These are phyloP conservation scores for Eptesicus fuscus DNA, from an alignment of 2,113 vertebrate species.

Conservation along the genomic window DNA sequence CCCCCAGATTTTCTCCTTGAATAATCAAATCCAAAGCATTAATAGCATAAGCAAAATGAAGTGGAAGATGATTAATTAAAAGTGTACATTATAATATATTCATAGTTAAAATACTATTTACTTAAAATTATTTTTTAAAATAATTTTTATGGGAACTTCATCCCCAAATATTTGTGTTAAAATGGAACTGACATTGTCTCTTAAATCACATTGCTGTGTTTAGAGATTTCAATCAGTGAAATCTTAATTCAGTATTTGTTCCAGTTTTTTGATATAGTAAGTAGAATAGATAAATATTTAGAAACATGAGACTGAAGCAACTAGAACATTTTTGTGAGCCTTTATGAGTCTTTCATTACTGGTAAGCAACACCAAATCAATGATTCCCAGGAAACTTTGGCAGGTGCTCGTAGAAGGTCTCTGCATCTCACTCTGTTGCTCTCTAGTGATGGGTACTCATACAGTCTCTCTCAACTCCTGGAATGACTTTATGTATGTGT, in stretches of 20 bases:
- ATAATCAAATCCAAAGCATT: not conserved
- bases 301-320: not conserved
- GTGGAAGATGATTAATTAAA: not conserved
- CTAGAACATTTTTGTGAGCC: not conserved
- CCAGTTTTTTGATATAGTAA: not conserved
- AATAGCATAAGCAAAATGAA: not conserved
- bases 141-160: not conserved
- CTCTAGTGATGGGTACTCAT: not conserved
- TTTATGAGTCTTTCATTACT: not conserved
- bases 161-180: not conserved
- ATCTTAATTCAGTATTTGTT: conserved; percentile 2
- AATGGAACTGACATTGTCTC: not conserved
- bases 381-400: not conserved
- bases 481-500: not conserved
- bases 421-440: not conserved
- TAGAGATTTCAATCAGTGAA: not conserved
- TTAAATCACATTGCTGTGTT: not conserved
- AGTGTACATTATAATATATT: not conserved
- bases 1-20: not conserved
- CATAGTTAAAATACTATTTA: conserved; percentile 2
- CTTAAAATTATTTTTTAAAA: conserved; percentile 3
- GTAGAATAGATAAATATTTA: not conserved
- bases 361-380: not conserved
- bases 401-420: not conserved
- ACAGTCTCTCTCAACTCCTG: not conserved